Evolutionary conservation across 2,113 vertebrate species (phyloP).

Genomic region (Scortum barcoo): DNA sequence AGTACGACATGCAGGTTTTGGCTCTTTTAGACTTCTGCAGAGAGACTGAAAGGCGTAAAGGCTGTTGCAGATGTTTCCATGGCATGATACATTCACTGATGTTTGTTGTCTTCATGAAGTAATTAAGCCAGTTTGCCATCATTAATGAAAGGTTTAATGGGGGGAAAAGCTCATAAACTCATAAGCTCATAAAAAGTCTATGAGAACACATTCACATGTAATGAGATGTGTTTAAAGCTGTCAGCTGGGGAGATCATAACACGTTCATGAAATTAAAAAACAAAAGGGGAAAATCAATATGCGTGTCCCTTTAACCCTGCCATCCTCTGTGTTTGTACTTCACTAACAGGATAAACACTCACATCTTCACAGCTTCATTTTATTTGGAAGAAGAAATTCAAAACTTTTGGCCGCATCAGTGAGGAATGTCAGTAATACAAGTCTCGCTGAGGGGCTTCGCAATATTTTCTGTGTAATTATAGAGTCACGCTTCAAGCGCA

Average conservation of each 20-base stretch:
- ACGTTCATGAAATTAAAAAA: conserved; percentile 34
- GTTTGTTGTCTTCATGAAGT: conserved; percentile 13
- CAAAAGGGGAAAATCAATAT: background rate
- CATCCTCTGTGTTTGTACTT: background rate
- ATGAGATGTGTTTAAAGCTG: conserved; percentile 31
- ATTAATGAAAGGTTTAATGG: conserved; percentile 20
- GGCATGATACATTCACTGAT: background rate
- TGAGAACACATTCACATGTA: conserved; percentile 7
- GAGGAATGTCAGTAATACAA: conserved; percentile 17
- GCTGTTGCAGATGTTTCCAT: background rate
- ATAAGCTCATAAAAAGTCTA: conserved; percentile 10
- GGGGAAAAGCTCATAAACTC: conserved; percentile 3
- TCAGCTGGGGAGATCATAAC: conserved; percentile 39
- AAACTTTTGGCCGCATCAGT: background rate
- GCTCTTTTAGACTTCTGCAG: background rate
- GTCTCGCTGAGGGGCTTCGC: background rate
- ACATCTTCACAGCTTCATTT: background rate
- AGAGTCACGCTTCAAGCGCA: conserved; percentile 1
- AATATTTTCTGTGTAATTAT: conserved; percentile 31
- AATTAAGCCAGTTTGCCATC: conserved; percentile 19
- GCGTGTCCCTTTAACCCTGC: background rate
- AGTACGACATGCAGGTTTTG: background rate
- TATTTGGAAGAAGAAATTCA: conserved; percentile 4
- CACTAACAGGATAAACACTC: conserved; percentile 6
- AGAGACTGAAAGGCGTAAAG: background rate